Evolutionary conservation across 2,113 vertebrate species (phyloP).

Genomic region (Tetrao urogallus): DNA sequence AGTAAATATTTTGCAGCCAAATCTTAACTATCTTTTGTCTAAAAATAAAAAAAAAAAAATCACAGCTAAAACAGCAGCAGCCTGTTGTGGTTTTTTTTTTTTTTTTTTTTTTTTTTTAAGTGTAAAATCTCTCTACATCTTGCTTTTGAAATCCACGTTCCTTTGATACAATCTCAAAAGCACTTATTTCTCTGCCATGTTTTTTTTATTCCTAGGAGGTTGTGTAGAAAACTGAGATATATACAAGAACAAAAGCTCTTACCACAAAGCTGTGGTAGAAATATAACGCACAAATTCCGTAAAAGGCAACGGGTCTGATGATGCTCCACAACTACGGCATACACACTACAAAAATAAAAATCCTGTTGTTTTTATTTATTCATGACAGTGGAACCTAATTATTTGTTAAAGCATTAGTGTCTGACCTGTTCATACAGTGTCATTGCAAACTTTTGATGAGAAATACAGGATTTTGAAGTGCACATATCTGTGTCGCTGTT

Average conservation of each 20-base stretch:
- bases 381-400: neutral
- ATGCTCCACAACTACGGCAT: conserved; percentile 95
- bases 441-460: conserved; percentile 99
- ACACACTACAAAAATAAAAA: conserved; percentile 83
- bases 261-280: conserved; percentile 97
- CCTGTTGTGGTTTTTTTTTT: neutral
- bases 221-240: neutral
- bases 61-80: neutral
- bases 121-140: neutral
- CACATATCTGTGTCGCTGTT: conserved; percentile 91
- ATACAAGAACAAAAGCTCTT: conserved; percentile 60
- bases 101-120: neutral
- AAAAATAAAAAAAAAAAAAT: neutral
- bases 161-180: neutral
- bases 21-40: neutral
- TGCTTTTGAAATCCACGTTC: neutral
- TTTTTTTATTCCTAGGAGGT: neutral
- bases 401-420: neutral
- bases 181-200: neutral
- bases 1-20: neutral
- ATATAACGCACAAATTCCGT: conserved; percentile 97
- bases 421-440: conserved; percentile 95
- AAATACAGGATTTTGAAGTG: conserved; percentile 95
- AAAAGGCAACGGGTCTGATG: conserved; percentile 95
- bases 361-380: neutral